A percentile compares a stretch with the other conserved stretches of the same genome.
Conservation (phyloP, 2,888 invertebrate genomes). For the Epinotia bilunana region DNA sequence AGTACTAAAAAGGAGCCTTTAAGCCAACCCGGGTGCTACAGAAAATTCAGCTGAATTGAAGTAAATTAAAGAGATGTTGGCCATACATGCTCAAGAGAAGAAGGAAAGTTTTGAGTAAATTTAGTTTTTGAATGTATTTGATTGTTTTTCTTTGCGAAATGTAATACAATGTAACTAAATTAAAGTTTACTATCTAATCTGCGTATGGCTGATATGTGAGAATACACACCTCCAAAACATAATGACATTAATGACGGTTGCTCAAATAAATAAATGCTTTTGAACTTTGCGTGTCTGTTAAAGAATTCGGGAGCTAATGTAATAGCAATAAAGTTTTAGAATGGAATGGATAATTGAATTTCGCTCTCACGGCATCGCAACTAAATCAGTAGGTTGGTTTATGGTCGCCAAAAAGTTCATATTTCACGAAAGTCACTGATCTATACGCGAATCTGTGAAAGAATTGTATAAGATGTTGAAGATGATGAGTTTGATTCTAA, state of each 20-base stretch:
- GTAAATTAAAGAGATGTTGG: background rate
- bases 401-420: background rate
- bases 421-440: constrained; percentile 33
- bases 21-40: no score
- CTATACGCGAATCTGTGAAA: background rate
- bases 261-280: constrained; percentile 2
- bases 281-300: constrained; percentile 35
- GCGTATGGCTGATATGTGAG: background rate
- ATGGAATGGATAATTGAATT: constrained; percentile 38
- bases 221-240: background rate
- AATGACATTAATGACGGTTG: constrained; percentile 1
- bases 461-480: constrained; percentile 21
- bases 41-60: background rate
- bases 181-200: background rate
- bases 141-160: no score
- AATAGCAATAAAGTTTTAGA: constrained; percentile 34
- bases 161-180: background rate
- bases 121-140: background rate
- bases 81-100: background rate
- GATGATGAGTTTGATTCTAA: background rate
- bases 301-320: constrained; percentile 26
- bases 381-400: background rate
- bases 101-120: background rate
- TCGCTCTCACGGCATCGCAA: constrained; percentile 25
- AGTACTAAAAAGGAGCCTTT: no score